phyloP scores from a whole-genome alignment of 2,797 vertebrate genomes.

The Mus caroli region DNA sequence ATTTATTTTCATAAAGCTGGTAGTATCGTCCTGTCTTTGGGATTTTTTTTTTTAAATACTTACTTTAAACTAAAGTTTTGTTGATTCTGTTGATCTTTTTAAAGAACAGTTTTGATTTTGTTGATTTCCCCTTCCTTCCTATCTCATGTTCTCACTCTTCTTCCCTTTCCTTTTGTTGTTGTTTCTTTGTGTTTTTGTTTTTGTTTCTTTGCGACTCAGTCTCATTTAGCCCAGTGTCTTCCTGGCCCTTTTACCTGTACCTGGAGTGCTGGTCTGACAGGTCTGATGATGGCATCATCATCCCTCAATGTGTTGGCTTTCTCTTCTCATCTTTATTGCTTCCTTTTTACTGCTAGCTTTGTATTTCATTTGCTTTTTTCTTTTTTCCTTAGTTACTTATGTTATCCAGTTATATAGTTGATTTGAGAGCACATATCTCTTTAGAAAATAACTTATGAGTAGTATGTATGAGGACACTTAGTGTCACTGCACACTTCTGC shows the following conservation, averaged over 20 bases:
- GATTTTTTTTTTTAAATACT: neutral
- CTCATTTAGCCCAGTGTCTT: neutral
- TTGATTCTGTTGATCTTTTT: neutral
- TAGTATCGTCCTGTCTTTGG: neutral
- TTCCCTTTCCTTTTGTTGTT: neutral
- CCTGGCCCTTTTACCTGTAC: neutral
- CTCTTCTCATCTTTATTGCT: neutral
- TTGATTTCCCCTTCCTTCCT: neutral
- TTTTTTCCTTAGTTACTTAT: neutral
- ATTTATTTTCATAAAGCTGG: neutral
- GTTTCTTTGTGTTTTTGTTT: neutral
- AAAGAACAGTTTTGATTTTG: neutral
- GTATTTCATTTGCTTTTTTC: neutral
- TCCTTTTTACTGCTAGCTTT: slow-evolving; percentile 1
- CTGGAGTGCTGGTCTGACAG: neutral
- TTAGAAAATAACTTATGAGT: neutral
- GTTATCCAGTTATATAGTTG: slow-evolving; percentile 12
- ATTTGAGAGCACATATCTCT: neutral
- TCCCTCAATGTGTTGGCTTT: neutral
- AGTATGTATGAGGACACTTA: neutral
- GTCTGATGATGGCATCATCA: too few relatives aligned
- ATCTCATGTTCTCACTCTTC: neutral
- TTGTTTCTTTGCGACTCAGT: neutral
- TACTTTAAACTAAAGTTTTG: neutral
- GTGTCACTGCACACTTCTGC: neutral